Base-by-base conservation (phyloP, 2,113 vertebrate genomes). In the Prietella phreatophila region DNA sequence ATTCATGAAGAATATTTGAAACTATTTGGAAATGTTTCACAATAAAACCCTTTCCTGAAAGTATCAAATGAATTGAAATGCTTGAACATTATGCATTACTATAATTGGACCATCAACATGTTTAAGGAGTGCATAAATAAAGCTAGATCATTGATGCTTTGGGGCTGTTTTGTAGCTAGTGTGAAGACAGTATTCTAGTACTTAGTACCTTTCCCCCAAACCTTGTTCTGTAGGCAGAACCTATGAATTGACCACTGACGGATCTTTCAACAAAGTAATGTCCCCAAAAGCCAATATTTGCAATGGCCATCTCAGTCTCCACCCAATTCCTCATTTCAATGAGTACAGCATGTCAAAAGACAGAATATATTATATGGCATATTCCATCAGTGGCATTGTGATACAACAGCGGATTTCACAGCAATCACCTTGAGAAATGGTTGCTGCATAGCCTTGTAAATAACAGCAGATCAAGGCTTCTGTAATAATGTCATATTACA, bases 401-500 rank as follows among this genome's bases (percentile, higher is more conserved):
- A 69, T 69, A 69, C 36, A 76, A 53, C 78, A 15, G 22, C 39
- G 50, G 80, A 36, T 79, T 75, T 63, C 61, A 19, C 82, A 56
- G 75, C 79, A 86, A 42, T 88, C 81, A 83, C 81, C 80, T 25
- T 65, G 58, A 86, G 67, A 85, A 87, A 50, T 42, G 61, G 39
- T 90, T 53, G 30, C 78, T 30, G 61, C 67, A 58, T 71, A 82
- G 78, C 33, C 61, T 82, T 65, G 81, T 58, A 84, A 90, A 90
- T 88, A 76, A 83, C 73, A 83, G 81, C 22, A 10, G 60, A 69
- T 60, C 50, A 73, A 56, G n/a, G 71, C 39, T 84, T 84, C 81
- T 84, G 65, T 86, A 88, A 86, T 90, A 90, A 88, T 56, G 42
- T 69, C 81, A 86, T 65, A 83, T 85, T 84, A 85, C 55, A 83